Base-by-base conservation (phyloP, 2,113 vertebrate genomes). In the Chauna torquata region DNA sequence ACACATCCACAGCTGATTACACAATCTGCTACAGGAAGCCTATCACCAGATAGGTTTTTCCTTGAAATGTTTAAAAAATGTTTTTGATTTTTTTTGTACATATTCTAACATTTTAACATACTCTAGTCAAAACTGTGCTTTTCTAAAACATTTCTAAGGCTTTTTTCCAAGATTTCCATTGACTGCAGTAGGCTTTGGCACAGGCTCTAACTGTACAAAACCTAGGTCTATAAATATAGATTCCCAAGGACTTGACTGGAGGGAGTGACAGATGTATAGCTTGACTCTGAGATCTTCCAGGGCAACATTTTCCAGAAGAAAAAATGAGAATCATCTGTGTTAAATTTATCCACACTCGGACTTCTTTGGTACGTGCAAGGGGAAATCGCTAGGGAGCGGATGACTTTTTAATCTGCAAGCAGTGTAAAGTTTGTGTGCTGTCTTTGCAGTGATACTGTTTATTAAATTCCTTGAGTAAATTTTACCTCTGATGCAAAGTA, bases 291-390 rank as follows among this genome's bases (percentile, higher is more conserved):
- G 80, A 95, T 90, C 90, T 93, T 84, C 95, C 92, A 76, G 85
- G 85, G 93, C 81, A 91, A 77, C 54, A 74, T 83, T 95, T 95
- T 93, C 83, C 93, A 90, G 95, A 96, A 90, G 94, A 81, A 96
- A 93, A 92, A 96, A 87, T 94, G 81, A 96, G 95, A 96, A 96
- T 94, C 86, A 82, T 92, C 87, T 65, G 47, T 77, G 93, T 97
- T 97, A 93, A 96, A 89, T 91, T 95, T 96, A 90, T 92, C 94
- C 80, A 42, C 20, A 11, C 82, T 92, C 95, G 95, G 97, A 87
- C 62, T 91, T 86, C 87, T 93, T 96, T 90, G 71, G 84, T 94
- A 93, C 24, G 6, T 79, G 59, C 88, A 79, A 72, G 82, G 97
- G 86, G 87, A 97, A 96, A 92, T 96, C 91, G 1, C 90, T 59